Base-by-base conservation (phyloP, 2,888 invertebrate genomes). In the Ornithoptera priamus region DNA sequence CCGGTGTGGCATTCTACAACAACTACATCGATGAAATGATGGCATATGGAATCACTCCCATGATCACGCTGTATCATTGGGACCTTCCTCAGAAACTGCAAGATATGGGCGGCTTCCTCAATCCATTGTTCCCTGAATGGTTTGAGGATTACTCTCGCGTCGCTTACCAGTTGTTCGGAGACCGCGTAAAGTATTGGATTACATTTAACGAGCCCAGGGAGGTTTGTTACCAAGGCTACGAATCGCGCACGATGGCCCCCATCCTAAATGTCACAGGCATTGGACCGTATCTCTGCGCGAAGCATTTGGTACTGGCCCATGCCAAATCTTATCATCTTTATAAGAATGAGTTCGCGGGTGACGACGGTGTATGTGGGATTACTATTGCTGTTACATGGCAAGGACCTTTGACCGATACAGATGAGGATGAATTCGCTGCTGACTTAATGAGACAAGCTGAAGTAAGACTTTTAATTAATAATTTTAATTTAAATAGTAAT, bases 41-140 rank as follows among this genome's bases (percentile, higher is more conserved):
- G 4, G 86, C 82, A 15, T 92, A 90, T 72, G 90, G 88, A 22
- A 94, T 95, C 69, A 80, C 86, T 71, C 95, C 95, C 0, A 81
- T 93, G 79, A 85, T 93, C 2, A 89, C 90, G 0, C 80, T 92
- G 72, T 87, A 63, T n/a, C 63, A 63, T n/a, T 63, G 63, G 63
- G 63, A 63, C 46, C 30, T 63, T 3, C 30, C 30, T 30, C 30
- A 30, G 30, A 30, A 30, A 30, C 30, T 30, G 30, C 30, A 30
- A 30, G 84, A 88, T 5, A 72, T 87, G n/a, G 93, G 93, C 12
- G 93, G 93, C 46, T 85, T 85, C 73, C 76, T 83, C 8, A 87
- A 88, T 72, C 76, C 81, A 4, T 39, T 81, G 3, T 71, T 88
- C 12, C 76, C 83, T 1, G 77, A 83, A 69, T 85, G 87, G 77